phyloP scores from a whole-genome alignment of 2,113 vertebrate species.

The Terrapene triunguis region DNA sequence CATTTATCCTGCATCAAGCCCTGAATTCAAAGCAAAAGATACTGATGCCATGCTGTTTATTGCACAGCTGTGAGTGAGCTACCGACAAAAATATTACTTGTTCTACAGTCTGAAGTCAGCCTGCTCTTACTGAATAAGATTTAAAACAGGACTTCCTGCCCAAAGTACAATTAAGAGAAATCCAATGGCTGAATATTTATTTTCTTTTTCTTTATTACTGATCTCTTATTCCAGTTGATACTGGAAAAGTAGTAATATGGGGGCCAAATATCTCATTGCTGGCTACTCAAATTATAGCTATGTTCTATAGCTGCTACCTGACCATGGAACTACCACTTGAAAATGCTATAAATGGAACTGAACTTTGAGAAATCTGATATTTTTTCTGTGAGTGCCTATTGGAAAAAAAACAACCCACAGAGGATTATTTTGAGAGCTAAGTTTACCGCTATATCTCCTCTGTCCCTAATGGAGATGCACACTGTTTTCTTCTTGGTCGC shows the following conservation, averaged over 20 bases:
- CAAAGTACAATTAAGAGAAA: no score
- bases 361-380: not conserved
- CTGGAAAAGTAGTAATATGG: not conserved
- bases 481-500: not conserved
- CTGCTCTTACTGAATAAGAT: no score
- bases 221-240: not conserved
- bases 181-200: not conserved
- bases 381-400: not conserved
- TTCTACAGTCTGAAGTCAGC: no score
- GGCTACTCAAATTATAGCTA: not conserved
- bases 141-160: no score
- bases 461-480: no score
- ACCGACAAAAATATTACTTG: no score
- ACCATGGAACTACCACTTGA: not conserved
- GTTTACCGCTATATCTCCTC: not conserved
- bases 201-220: not conserved
- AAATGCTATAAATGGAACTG: not conserved
- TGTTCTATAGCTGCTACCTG: not conserved
- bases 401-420: not conserved
- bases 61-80: no score
- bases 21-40: no score
- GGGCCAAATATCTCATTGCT: not conserved
- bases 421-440: not conserved
- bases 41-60: no score
- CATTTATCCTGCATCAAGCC: no score